Evolutionary conservation across 1,140 invertebrate species (phyloP).

Genomic region (Sarcophaga peregrina): DNA sequence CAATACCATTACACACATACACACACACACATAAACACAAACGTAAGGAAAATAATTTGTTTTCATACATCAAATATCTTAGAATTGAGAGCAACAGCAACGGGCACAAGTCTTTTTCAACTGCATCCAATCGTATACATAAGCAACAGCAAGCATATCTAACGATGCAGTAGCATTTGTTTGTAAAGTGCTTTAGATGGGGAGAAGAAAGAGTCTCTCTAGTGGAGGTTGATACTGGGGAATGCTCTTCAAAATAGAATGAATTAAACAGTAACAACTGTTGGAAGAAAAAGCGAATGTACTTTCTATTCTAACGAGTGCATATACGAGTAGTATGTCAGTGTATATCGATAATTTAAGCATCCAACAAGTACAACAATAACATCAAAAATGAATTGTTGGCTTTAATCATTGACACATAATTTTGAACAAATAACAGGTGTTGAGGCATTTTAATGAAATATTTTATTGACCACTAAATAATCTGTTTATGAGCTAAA

Average conservation of each 20-base stretch:
- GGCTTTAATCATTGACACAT: conserved; percentile 48
- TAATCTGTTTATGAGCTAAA: neutral
- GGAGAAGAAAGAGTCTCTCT: neutral
- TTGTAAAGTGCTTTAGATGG: neutral
- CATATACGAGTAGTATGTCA: too few relatives aligned
- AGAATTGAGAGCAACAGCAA: neutral
- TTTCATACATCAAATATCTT: too few relatives aligned
- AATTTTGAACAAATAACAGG: conserved; percentile 48
- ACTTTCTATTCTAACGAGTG: neutral
- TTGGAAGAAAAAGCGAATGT: neutral
- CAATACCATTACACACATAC: too few relatives aligned
- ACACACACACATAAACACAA: too few relatives aligned
- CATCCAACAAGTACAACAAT: neutral
- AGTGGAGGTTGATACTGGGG: neutral
- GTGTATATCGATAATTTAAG: too few relatives aligned
- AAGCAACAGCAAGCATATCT: neutral
- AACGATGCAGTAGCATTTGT: neutral
- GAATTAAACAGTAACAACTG: conserved; percentile 10
- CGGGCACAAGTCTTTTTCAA: conserved; percentile 5
- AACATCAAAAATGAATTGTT: conserved; percentile 39
- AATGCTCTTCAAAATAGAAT: neutral
- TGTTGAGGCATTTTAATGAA: conserved; percentile 34
- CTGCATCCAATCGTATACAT: neutral
- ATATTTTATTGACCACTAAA: conserved; percentile 18
- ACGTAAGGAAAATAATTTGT: too few relatives aligned